Conservation (phyloP, 2,888 invertebrate genomes). For the Hydrotaea diabolus region DNA sequence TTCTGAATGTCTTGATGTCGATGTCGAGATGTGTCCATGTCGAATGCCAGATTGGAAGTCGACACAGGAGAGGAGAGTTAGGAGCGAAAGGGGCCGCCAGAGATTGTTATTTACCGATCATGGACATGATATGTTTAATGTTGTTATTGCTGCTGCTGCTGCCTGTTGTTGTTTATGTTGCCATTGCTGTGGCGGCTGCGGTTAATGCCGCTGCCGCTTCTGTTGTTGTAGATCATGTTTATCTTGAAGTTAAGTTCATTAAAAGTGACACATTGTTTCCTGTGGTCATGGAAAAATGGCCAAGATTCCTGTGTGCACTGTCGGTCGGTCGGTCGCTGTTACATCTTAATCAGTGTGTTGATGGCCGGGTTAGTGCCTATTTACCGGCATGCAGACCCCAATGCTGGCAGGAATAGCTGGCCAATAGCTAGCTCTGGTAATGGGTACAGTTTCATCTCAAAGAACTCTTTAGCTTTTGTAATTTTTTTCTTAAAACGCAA, state of each 20-base stretch:
- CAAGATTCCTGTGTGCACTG: slow-evolving; percentile 4
- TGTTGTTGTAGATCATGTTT: slow-evolving; percentile 35
- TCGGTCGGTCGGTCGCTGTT: background rate
- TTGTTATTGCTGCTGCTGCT: background rate
- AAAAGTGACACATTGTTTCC: slow-evolving; percentile 68
- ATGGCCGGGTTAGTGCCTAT: background rate
- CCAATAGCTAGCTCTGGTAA: background rate
- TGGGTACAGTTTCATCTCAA: background rate
- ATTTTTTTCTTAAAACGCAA: background rate
- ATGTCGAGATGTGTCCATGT: slow-evolving; percentile 28
- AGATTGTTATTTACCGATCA: slow-evolving; percentile 34
- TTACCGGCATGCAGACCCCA: no score
- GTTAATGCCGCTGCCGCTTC: background rate
- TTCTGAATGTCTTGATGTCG: background rate
- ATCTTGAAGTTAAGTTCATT: slow-evolving; percentile 60
- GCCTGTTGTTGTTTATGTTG: slow-evolving; percentile 2
- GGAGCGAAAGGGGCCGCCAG: background rate
- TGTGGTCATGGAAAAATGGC: slow-evolving; percentile 59
- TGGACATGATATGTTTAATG: slow-evolving; percentile 25
- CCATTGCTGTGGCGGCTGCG: background rate
- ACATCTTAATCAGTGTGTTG: slow-evolving; percentile 38
- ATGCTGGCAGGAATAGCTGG: background rate
- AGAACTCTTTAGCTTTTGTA: background rate
- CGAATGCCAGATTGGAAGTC: slow-evolving; percentile 21
- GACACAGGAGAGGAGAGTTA: background rate